Evolutionary conservation across 2,888 invertebrate genomes (phyloP).

Genomic region (Pyrocoelia pectoralis): DNA sequence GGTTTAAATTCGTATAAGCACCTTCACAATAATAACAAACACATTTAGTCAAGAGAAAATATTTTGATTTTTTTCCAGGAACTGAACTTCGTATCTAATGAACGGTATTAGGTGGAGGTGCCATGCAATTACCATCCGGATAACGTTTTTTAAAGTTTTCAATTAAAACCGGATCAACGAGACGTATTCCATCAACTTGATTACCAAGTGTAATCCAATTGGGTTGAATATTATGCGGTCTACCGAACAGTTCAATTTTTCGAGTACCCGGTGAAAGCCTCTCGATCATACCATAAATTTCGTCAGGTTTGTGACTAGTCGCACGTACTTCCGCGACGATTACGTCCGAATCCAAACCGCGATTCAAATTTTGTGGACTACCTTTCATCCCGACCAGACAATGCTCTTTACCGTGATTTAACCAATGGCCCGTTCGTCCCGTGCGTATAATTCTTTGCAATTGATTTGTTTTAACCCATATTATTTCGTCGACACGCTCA

Average conservation of each 20-base stretch:
- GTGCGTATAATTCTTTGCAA: slow-evolving; percentile 96
- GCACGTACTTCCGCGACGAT: slow-evolving; percentile 98
- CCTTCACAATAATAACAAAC: slow-evolving; percentile 48
- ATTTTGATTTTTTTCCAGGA: background rate
- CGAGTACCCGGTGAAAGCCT: slow-evolving; percentile 94
- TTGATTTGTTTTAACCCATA: slow-evolving; percentile 99
- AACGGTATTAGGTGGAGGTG: slow-evolving; percentile 52
- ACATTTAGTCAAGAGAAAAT: slow-evolving; percentile 19
- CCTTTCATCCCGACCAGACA: slow-evolving; percentile 98
- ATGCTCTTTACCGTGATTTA: slow-evolving; percentile 98
- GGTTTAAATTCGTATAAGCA: slow-evolving; percentile 33
- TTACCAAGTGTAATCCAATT: slow-evolving; percentile 99
- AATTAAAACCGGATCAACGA: slow-evolving; percentile 92
- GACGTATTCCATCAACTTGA: slow-evolving; percentile 92
- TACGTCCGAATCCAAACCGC: slow-evolving; percentile 96
- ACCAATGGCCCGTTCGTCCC: slow-evolving; percentile 97
- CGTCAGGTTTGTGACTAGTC: slow-evolving; percentile 98
- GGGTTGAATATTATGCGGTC: slow-evolving; percentile 97
- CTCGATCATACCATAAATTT: slow-evolving; percentile 98
- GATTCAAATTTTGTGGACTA: slow-evolving; percentile 86
- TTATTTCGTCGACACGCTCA: slow-evolving; percentile 94
- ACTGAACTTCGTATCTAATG: slow-evolving; percentile 38
- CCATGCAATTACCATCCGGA: slow-evolving; percentile 85
- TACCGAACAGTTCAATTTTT: slow-evolving; percentile 96
- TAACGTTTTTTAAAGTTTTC: slow-evolving; percentile 90